phyloP scores from a whole-genome alignment of 2,888 invertebrate genomes.

The Drosophila ustulata region DNA sequence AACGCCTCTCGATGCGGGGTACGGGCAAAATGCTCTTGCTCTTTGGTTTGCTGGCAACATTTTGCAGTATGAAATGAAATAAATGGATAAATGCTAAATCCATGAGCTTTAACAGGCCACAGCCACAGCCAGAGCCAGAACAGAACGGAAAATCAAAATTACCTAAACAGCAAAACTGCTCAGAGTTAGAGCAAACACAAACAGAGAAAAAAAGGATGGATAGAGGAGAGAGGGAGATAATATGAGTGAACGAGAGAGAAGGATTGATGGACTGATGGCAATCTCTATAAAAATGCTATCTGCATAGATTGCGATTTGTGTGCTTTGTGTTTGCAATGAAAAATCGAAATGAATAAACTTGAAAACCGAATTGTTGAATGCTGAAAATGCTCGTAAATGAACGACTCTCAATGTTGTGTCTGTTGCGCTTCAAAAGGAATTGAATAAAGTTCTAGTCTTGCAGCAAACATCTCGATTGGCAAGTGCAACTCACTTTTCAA shows the following conservation, averaged over 20 bases:
- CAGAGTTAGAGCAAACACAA: constrained; percentile 21
- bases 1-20: constrained; percentile 5
- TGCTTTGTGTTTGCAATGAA: constrained; percentile 7
- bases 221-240: not conserved
- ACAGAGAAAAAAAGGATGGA: not conserved
- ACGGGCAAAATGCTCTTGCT: not conserved
- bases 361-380: constrained; percentile 5
- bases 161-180: constrained; percentile 24
- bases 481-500: constrained; percentile 45
- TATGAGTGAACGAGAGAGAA: not conserved
- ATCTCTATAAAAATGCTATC: constrained; percentile 17
- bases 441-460: constrained; percentile 28
- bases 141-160: constrained; percentile 15
- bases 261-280: not conserved
- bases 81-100: constrained; percentile 23
- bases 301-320: constrained; percentile 20
- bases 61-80: constrained; percentile 22
- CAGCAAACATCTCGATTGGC: constrained; percentile 32
- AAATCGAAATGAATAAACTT: constrained; percentile 31
- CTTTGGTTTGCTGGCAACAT: constrained; percentile 6
- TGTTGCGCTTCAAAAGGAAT: constrained; percentile 33
- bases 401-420: constrained; percentile 18
- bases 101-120: constrained; percentile 10
- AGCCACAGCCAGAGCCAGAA: not conserved
- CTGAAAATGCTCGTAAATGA: constrained; percentile 30